Conservation (phyloP, 2,113 vertebrate species). For the Rhegmatorhina hoffmannsi region DNA sequence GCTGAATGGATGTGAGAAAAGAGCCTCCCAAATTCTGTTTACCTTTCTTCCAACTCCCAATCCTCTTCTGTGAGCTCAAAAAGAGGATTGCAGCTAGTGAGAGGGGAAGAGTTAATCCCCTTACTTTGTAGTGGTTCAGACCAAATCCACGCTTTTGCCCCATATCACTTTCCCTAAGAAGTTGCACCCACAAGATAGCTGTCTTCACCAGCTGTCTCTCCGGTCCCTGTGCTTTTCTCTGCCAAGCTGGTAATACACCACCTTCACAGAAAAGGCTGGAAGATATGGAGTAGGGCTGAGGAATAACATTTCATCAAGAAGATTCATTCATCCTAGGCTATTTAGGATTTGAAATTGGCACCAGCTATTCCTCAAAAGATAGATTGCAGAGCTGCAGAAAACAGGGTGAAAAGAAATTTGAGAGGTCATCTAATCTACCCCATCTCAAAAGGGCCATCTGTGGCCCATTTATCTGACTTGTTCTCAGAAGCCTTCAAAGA, state of each 20-base stretch:
- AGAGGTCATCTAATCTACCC: slow-evolving; percentile 32
- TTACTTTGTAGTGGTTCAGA: background rate
- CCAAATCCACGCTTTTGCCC: background rate
- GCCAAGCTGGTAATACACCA: background rate
- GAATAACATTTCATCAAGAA: slow-evolving; percentile 15
- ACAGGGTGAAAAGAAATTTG: background rate
- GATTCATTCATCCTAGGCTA: background rate
- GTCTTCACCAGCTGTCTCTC: background rate
- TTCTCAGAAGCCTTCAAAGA: background rate
- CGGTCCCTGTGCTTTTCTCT: background rate
- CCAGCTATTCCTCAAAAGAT: slow-evolving; percentile 26
- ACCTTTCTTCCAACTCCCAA: background rate
- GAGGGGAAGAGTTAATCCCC: background rate
- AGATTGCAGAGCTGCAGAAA: background rate
- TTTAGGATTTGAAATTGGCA: slow-evolving; percentile 35
- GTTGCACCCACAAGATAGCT: background rate
- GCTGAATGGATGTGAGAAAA: background rate
- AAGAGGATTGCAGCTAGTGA: background rate
- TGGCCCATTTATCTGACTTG: background rate
- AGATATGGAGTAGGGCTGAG: background rate
- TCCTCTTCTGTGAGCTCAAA: background rate
- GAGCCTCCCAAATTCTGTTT: background rate
- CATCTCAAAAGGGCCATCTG: background rate
- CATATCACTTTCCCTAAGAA: background rate
- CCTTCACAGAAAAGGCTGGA: background rate